Base-by-base conservation (phyloP, 2,888 invertebrate genomes). In the Cynaeus angustus region DNA sequence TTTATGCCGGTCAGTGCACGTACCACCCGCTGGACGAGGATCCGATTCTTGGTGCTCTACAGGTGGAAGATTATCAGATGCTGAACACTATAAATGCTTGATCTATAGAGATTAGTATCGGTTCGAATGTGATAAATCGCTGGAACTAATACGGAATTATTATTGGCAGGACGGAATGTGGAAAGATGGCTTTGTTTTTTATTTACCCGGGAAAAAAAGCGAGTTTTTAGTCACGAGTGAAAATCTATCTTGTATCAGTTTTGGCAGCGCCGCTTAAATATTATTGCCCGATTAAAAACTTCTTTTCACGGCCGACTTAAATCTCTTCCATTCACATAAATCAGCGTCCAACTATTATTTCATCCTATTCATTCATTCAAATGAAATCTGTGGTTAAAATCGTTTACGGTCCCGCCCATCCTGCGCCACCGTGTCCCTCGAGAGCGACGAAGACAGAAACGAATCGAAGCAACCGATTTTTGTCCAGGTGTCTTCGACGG, bases 1-100 rank as follows among this genome's bases (percentile, higher is more conserved):
- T 84, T 84, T 84, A 84, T 83, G 79, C 70, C 76, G 79, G 77
- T 79, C 79, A 80, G 80, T 72, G 73, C 73, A 72, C 70, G 69
- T 66, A 74, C 74, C 76, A 71, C 76, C 71, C 70, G 77, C 75
- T 75, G 77, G 13, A 74, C 66, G 28, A 21, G 67, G 74, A 76
- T 74, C 72, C 71, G 59, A 66, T 66, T 30, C 53, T 50, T 38
- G 56, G 70, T 59, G 72, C 74, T 62, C 76, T 73, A 76, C 76
- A 76, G 76, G 76, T 76, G 74, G 62, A 72, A 38, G 43, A 41
- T 41, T 53, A 53, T 53, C 37, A 37, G 33, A 30, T 33, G 53
- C 53, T 53, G 38, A n/a, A 37, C 50, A 38, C 6, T 46, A 38
- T 50, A 16, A n/a, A 26, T 14, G 37, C 10, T 37, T 33, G 52